phyloP scores from a whole-genome alignment of 1,140 invertebrate species.

The Sycophila sp. region DNA sequence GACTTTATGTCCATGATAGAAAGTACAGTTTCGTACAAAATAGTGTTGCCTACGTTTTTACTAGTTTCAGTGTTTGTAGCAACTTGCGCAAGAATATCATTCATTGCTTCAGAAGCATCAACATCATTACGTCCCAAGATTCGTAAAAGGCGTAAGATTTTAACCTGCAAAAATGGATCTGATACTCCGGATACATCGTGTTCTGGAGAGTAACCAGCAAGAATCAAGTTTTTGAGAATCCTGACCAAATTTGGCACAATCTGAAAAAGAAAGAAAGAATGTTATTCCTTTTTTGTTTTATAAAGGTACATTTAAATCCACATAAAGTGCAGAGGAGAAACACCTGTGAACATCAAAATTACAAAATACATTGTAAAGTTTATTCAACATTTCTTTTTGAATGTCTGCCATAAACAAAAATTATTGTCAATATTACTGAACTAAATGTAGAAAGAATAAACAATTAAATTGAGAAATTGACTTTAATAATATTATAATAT shows the following conservation, averaged over 20 bases:
- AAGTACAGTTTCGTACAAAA: constrained; percentile 96
- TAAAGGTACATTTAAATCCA: constrained; percentile 8
- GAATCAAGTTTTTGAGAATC: constrained; percentile 97
- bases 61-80: constrained; percentile 98
- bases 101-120: constrained; percentile 99
- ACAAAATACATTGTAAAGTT: constrained; percentile 64
- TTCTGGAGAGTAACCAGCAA: constrained; percentile 98
- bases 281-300: not conserved
- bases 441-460: constrained; percentile 4
- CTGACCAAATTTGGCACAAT: constrained; percentile 98
- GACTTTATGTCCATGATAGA: constrained; percentile 99
- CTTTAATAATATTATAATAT: constrained; percentile 10
- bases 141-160: constrained; percentile 93
- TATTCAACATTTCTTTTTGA: constrained; percentile 65
- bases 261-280: constrained; percentile 71
- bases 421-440: constrained; percentile 17
- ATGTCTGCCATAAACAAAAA: constrained; percentile 20
- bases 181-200: constrained; percentile 99
- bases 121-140: constrained; percentile 96
- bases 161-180: constrained; percentile 99
- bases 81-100: constrained; percentile 98
- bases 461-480: not conserved
- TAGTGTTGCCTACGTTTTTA: constrained; percentile 98
- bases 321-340: constrained; percentile 44
- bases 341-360: constrained; percentile 55